Evolutionary conservation across 1,140 invertebrate species (phyloP).

Genomic region (Aphelenchoides fujianensis): DNA sequence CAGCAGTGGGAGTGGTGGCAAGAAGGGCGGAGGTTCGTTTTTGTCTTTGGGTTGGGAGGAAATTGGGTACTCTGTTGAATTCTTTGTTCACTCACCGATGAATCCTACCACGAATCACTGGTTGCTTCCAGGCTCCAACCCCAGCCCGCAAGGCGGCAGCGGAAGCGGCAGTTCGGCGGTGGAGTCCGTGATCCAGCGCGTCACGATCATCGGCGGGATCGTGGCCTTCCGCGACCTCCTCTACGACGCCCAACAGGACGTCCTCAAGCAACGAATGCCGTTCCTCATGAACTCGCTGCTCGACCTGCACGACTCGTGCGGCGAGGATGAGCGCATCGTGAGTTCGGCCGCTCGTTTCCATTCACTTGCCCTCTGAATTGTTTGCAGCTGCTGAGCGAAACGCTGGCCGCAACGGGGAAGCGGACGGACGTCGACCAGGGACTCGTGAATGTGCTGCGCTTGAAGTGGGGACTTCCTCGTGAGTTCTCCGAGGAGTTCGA

Average conservation of each 20-base stretch:
- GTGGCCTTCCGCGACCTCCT: constrained; percentile 87
- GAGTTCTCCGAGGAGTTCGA: too few species aligned
- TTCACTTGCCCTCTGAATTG: neutral
- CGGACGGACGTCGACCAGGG: constrained; percentile 89
- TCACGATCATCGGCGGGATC: constrained; percentile 96
- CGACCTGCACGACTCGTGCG: constrained; percentile 87
- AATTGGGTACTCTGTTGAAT: too few species aligned
- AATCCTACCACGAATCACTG: too few species aligned
- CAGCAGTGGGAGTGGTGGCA: constrained; percentile 18
- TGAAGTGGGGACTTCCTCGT: constrained; percentile 20
- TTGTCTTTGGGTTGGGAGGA: too few species aligned
- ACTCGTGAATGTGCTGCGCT: constrained; percentile 72
- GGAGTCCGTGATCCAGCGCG: constrained; percentile 75
- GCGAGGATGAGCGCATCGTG: constrained; percentile 79
- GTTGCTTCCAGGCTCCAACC: too few species aligned
- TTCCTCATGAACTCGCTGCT: constrained; percentile 89
- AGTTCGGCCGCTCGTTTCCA: constrained; percentile 2
- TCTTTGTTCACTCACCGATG: too few species aligned
- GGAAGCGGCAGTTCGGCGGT: constrained; percentile 32
- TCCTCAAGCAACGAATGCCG: constrained; percentile 86
- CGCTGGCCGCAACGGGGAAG: constrained; percentile 90
- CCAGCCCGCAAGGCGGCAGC: constrained; percentile 13
- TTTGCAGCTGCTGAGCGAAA: constrained; percentile 69
- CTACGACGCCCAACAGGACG: constrained; percentile 87
- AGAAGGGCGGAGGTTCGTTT: too few species aligned